Conservation (phyloP, 2,113 vertebrate genomes). For the Rhizomys pruinosus region DNA sequence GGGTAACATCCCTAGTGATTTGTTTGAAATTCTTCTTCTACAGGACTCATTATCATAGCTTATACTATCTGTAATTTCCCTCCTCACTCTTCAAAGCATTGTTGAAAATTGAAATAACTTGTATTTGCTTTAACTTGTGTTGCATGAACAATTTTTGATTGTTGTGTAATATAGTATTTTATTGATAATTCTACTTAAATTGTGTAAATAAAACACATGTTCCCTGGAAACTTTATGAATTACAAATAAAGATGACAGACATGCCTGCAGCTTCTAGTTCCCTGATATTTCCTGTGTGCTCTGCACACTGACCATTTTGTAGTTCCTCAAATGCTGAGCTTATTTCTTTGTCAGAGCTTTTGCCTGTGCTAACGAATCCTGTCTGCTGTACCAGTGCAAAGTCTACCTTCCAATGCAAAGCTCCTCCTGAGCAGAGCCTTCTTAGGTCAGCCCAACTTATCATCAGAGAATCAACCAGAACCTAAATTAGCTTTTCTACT, state of each 20-base stretch:
- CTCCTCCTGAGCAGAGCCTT: not conserved
- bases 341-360: not conserved
- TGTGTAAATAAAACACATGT: not conserved
- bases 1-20: conserved; percentile 24
- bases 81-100: not conserved
- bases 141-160: not conserved
- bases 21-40: conserved; percentile 62
- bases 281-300: not conserved
- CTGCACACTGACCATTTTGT: not conserved
- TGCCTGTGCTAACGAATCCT: not conserved
- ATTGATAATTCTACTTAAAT: not conserved
- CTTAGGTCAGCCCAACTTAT: not conserved
- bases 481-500: conserved; percentile 31
- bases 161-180: not conserved
- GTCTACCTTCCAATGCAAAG: not conserved
- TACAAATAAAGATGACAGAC: not conserved
- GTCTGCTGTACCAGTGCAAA: not conserved
- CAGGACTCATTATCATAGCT: conserved; percentile 14
- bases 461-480: not conserved
- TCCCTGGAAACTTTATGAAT: not conserved
- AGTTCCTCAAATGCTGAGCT: not conserved
- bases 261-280: not conserved
- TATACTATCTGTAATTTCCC: not conserved
- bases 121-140: not conserved
- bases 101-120: conserved; percentile 27